Evolutionary conservation across 2,113 vertebrate genomes (phyloP).

Genomic region (Elachura formosa): DNA sequence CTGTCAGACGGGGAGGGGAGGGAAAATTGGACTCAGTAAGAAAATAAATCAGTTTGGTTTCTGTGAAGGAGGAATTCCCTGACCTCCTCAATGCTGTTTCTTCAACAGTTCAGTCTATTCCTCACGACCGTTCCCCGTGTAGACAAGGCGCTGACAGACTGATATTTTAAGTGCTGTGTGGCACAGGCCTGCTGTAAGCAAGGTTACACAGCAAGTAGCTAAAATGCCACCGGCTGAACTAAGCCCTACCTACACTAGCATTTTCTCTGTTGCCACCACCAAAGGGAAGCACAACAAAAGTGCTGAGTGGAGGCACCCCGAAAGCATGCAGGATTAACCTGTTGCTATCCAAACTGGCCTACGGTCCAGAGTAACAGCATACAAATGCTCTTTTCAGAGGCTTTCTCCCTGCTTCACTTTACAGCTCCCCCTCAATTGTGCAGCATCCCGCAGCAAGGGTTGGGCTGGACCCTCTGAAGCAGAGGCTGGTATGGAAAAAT

Average conservation of each 20-base stretch:
- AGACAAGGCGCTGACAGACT: slow-evolving; percentile 58
- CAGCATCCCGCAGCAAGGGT: neutral
- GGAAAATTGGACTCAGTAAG: slow-evolving; percentile 40
- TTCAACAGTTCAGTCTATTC: slow-evolving; percentile 59
- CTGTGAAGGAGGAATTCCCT: slow-evolving; percentile 62
- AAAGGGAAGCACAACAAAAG: neutral
- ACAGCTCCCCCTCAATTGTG: neutral
- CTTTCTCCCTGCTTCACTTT: neutral
- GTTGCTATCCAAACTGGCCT: neutral
- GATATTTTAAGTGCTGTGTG: slow-evolving; percentile 57
- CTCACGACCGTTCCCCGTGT: neutral
- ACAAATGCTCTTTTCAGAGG: neutral
- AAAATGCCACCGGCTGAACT: slow-evolving; percentile 27
- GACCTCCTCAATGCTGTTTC: slow-evolving; percentile 58
- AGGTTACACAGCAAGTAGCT: slow-evolving; percentile 47
- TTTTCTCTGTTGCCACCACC: slow-evolving; percentile 12
- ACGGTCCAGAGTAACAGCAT: fast-evolving
- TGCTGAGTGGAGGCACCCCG: neutral
- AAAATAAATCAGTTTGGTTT: slow-evolving; percentile 62
- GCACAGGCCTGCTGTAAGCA: slow-evolving; percentile 56
- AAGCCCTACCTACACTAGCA: slow-evolving; percentile 39
- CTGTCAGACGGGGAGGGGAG: slow-evolving; percentile 40
- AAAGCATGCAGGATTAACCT: neutral
- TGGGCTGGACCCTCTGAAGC: neutral
- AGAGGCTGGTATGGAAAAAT: neutral